A percentile compares a stretch with the other conserved stretches of the same genome.
phyloP scores from a whole-genome alignment of 2,888 invertebrate genomes.

The Leucoptera coffeella region DNA sequence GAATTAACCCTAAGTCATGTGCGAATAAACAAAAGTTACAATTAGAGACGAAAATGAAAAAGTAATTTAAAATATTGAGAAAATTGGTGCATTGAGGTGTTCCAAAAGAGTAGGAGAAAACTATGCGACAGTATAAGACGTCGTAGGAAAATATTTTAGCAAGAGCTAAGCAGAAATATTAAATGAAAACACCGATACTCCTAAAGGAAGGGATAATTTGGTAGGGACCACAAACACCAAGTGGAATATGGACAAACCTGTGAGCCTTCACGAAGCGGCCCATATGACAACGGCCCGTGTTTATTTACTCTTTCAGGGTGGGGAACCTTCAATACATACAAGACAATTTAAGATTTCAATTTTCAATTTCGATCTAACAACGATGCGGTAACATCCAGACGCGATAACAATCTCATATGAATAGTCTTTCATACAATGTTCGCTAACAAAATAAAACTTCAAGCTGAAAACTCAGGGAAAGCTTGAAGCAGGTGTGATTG shows the following conservation, averaged over 20 bases:
- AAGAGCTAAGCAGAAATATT: not conserved
- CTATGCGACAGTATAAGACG: too few species aligned
- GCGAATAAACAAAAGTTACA: conserved; percentile 44
- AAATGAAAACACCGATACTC: conserved; percentile 5
- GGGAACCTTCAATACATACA: conserved; percentile 61
- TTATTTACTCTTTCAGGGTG: conserved; percentile 57
- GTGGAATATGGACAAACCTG: conserved; percentile 54
- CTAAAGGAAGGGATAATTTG: conserved; percentile 28
- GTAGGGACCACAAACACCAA: conserved; percentile 47
- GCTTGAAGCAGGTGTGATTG: too few species aligned
- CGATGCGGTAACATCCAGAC: too few species aligned
- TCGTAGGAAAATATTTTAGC: not conserved
- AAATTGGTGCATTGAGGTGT: too few species aligned
- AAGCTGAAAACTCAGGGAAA: too few species aligned
- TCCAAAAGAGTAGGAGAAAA: too few species aligned
- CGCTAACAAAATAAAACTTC: too few species aligned
- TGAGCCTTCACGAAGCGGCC: conserved; percentile 61
- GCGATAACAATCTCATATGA: too few species aligned
- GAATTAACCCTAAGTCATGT: conserved; percentile 45
- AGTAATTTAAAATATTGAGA: too few species aligned
- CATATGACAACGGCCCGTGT: conserved; percentile 61
- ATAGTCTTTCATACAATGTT: too few species aligned
- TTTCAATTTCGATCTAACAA: too few species aligned
- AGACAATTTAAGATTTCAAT: conserved; percentile 40
- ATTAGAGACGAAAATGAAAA: too few species aligned